phyloP scores from a whole-genome alignment of 2,113 vertebrate species.

The Peromyscus californicus region DNA sequence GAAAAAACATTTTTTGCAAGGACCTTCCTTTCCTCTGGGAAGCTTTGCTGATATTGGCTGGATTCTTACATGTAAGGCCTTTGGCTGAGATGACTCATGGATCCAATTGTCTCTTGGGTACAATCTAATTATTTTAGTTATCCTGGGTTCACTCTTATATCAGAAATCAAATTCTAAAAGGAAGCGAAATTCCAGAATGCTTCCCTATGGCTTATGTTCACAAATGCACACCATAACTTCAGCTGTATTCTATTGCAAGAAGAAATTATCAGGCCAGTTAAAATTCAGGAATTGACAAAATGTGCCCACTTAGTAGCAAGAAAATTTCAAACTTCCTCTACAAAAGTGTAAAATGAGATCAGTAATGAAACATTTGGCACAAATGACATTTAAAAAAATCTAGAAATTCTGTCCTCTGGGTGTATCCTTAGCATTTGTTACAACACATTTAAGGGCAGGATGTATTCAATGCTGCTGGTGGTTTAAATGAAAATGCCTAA shows the following conservation, averaged over 20 bases:
- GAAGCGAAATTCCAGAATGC: not conserved
- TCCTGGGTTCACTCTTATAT: not conserved
- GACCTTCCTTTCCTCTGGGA: not conserved
- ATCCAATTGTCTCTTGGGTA: not conserved
- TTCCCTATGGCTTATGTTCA: not conserved
- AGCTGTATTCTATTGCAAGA: not conserved
- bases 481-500: not conserved
- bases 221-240: not conserved
- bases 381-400: not conserved
- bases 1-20: not conserved
- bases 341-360: not conserved
- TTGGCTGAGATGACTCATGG: not conserved
- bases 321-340: not conserved
- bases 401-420: conserved; percentile 80
- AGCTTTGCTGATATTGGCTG: not conserved
- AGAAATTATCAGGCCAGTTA: not conserved
- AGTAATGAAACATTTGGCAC: not conserved
- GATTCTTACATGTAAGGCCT: not conserved
- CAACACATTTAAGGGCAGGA: conserved; percentile 85
- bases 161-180: not conserved
- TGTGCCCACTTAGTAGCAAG: not conserved
- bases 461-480: conserved; percentile 75
- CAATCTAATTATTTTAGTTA: not conserved
- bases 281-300: not conserved
- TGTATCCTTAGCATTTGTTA: conserved; percentile 89